Evolutionary conservation across 2,888 invertebrate species (phyloP).

Genomic region (Limenitis camilla): DNA sequence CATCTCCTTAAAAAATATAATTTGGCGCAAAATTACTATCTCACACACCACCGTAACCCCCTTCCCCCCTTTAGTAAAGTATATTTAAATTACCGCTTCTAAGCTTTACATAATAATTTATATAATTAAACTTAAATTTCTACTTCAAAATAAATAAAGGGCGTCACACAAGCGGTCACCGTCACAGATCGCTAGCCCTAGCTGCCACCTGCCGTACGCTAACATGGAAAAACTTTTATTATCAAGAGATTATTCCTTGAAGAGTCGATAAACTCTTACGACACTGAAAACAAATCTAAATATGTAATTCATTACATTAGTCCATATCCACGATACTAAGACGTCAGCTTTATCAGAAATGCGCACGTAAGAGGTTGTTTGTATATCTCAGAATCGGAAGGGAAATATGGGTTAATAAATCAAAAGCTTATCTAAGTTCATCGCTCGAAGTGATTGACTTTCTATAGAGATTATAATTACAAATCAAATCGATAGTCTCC

Average conservation of each 20-base stretch:
- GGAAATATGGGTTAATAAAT: slow-evolving; percentile 22
- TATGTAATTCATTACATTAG: too few species aligned
- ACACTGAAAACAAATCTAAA: too few species aligned
- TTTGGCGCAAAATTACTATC: too few species aligned
- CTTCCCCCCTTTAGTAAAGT: too few species aligned
- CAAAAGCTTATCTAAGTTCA: slow-evolving; percentile 32
- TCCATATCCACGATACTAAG: background rate
- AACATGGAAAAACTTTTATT: background rate
- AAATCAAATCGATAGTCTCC: slow-evolving; percentile 50
- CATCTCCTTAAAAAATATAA: too few species aligned
- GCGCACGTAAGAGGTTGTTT: background rate
- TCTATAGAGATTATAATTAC: slow-evolving; percentile 60
- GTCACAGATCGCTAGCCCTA: slow-evolving; percentile 32
- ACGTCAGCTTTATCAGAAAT: background rate
- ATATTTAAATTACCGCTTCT: too few species aligned
- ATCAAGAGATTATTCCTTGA: background rate
- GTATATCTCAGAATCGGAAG: slow-evolving; percentile 4
- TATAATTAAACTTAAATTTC: slow-evolving; percentile 3
- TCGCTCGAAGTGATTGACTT: slow-evolving; percentile 60
- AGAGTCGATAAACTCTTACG: background rate
- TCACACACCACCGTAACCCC: too few species aligned
- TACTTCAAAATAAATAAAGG: slow-evolving; percentile 24
- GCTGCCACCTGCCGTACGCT: background rate
- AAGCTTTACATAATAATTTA: background rate
- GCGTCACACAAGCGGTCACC: slow-evolving; percentile 41